Evolutionary conservation across 2,888 invertebrate species (phyloP), one percentile per base, ranked within the genome.

Genomic region (Lacanobia wlatinum): DNA sequence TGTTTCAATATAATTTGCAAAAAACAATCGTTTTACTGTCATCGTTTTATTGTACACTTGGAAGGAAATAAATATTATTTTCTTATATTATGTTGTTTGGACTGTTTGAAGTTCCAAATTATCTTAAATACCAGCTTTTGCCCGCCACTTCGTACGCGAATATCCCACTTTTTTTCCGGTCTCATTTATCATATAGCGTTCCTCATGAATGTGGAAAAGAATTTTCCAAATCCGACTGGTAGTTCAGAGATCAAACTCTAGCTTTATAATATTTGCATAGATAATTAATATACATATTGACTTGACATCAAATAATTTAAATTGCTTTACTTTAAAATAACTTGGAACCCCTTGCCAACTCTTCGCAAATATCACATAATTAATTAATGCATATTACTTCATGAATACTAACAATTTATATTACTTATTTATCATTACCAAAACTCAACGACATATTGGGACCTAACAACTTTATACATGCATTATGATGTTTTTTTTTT

Each of bases 371-470:
- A 79, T 78, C 73, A 77, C 73, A 63, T 59, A 50, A 18, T 23
- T 48, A 55, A n/a, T 50, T 40, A 55, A 59, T 63, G 81, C 55
- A 66, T 69, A 18, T 55, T 64, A 52, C 69, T 78, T 70, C 52
- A 55, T 64, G 28, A 70, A 67, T 73, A 70, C 78, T 80, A 73
- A 70, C 66, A 78, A 46, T 60, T 55, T 68, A 48, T 60, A 65
- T 59, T 76, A 52, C 23, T 43, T 73, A 56, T 43, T n/a, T 28
- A 67, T 52, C 40, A 66, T 69, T 76, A 78, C 68, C 12, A 78
- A 73, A 80, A 81, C 21, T 81, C 82, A 81, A 78, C 82, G 53
- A 79, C 53, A 58, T 69, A 52, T n/a, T 68, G 1, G 23, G 23
- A 68, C 12, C 50, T 70, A 77, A 70, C 38, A 65, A 53, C 23